Evolutionary conservation across 2,888 invertebrate species (phyloP), one percentile per base, ranked within the genome.

Genomic region (Catocala sponsa): DNA sequence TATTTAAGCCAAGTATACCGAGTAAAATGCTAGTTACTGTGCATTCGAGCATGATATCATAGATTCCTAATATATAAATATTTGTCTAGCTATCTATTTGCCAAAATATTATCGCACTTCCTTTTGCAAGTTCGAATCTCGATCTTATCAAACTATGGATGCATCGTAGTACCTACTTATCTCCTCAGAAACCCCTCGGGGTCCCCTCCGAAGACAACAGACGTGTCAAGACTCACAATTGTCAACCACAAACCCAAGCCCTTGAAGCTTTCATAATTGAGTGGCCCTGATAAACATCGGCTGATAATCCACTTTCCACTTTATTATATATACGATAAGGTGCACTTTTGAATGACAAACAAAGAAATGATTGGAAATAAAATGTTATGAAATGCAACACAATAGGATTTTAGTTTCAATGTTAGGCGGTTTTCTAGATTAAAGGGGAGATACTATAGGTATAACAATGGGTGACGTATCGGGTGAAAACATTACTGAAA

Each of bases 381-480:
- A 76, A 77, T 73, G 71, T 52, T 63, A 73, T 77, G 78, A 80
- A 74, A 78, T 70, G 72, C 78, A 76, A 79, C 70, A 82, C 80
- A 84, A 82, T 81, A 78, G 83, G 69, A 65, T 63, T 77, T 72
- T 65, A 65, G 71, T 67, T 68, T 59, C 65, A 56, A 54, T 70
- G 78, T 76, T 80, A 78, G 79, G 79, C 71, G 70, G 72, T 71
- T 74, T 74, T 68, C 68, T 68, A 75, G 82, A 83, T 82, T 68
- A 72, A 43, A 52, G 62, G 58, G 62, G 55, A 63, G 63, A 63
- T 62, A 64, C 43, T 13, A 54, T 53, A 32, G 53, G 50, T 47
- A 56, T 7, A 52, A 49, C 50, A 50, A 49, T 44, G 41, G 42
- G 11, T 46, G 50, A 58, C 51, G 52, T 52, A 12, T 58, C 10